Conservation (phyloP, 2,888 invertebrate genomes). For the Brenthis hecate region DNA sequence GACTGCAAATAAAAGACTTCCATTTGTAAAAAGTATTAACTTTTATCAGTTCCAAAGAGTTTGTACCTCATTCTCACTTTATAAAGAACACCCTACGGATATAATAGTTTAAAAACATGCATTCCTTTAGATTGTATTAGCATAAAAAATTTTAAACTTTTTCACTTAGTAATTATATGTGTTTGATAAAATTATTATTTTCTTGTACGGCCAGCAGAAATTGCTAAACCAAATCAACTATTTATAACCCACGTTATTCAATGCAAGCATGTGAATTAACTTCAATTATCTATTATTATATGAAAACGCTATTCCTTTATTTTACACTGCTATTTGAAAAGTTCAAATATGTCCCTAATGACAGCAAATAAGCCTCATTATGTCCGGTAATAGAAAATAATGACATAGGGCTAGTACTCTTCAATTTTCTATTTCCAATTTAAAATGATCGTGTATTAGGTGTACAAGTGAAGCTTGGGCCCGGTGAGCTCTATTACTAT, state of each 20-base stretch:
- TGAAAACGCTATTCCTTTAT: constrained; percentile 19
- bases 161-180: no score
- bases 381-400: constrained; percentile 50
- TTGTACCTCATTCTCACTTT: no score
- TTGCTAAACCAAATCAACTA: constrained; percentile 3
- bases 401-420: constrained; percentile 51
- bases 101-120: no score
- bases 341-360: constrained; percentile 43
- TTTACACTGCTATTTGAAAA: constrained; percentile 25
- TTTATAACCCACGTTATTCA: neutral
- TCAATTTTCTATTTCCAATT: constrained; percentile 61
- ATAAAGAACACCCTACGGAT: no score
- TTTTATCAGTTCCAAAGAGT: no score
- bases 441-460: constrained; percentile 51
- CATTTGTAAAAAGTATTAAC: no score
- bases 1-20: no score
- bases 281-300: constrained; percentile 9
- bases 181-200: no score
- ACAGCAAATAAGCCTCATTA: constrained; percentile 49
- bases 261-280: constrained; percentile 6
- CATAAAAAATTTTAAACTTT: no score
- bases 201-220: neutral
- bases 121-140: no score
- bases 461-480: constrained; percentile 7
- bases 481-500: no score